Evolutionary conservation across 2,888 invertebrate species (phyloP).

Genomic region (Tachystola acroxantha): DNA sequence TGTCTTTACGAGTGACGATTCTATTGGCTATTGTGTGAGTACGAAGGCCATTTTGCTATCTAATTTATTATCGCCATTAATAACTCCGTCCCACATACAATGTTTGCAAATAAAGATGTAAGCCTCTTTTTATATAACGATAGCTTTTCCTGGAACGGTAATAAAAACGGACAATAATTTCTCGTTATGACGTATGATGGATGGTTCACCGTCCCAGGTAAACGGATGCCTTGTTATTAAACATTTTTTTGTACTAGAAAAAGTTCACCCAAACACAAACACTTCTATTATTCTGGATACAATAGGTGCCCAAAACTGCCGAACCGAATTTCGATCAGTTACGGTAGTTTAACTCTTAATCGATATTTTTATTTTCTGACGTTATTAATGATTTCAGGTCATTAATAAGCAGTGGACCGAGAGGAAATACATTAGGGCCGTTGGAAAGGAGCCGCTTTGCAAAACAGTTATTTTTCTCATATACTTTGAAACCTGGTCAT

Average conservation of each 20-base stretch:
- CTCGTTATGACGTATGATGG: conserved; percentile 69
- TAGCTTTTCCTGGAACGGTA: conserved; percentile 44
- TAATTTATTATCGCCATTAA: conserved; percentile 28
- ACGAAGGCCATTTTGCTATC: conserved; percentile 19
- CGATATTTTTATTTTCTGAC: conserved; percentile 63
- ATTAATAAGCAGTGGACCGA: conserved; percentile 48
- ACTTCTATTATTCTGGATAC: conserved; percentile 60
- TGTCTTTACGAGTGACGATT: conserved; percentile 24
- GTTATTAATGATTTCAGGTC: conserved; percentile 57
- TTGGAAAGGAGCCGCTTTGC: too few species aligned
- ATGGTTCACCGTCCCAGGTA: conserved; percentile 62
- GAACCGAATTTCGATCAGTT: conserved; percentile 67
- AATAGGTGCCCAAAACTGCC: conserved; percentile 57
- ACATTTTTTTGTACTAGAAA: conserved; percentile 39
- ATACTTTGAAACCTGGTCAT: too few species aligned
- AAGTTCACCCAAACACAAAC: conserved; percentile 68
- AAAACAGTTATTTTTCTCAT: too few species aligned
- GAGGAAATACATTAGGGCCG: conserved; percentile 53
- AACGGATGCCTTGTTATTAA: conserved; percentile 47
- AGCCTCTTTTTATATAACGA: conserved; percentile 40
- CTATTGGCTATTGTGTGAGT: conserved; percentile 21
- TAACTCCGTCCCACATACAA: conserved; percentile 28
- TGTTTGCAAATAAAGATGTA: conserved; percentile 69
- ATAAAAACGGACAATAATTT: conserved; percentile 55
- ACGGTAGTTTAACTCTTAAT: conserved; percentile 73